phyloP scores from a whole-genome alignment of 2,888 invertebrate genomes.

The Lasiommata megera region DNA sequence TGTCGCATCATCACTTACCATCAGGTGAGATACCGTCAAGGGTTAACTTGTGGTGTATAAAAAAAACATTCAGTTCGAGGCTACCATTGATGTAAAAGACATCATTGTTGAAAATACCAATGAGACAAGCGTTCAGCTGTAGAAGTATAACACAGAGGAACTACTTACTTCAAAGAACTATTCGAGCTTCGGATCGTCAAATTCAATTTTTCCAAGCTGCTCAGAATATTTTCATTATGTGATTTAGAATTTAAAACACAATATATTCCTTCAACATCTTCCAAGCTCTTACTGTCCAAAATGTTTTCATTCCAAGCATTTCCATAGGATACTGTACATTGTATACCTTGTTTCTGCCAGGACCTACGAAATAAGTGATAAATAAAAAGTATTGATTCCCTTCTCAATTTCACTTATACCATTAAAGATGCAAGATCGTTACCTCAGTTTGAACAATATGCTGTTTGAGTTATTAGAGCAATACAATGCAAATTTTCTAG shows the following conservation, averaged over 20 bases:
- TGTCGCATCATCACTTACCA: too few species aligned
- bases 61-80: too few species aligned
- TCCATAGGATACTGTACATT: conserved; percentile 7
- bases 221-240: conserved; percentile 1
- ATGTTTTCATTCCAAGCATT: conserved; percentile 5
- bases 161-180: conserved; percentile 1
- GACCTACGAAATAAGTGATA: conserved; percentile 7
- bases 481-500: conserved; percentile 42
- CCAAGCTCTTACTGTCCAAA: neutral
- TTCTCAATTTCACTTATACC: too few species aligned
- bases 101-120: neutral
- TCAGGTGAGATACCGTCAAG: too few species aligned
- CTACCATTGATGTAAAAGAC: too few species aligned
- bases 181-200: neutral
- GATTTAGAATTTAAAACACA: neutral
- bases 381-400: too few species aligned
- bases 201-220: neutral
- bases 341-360: conserved; percentile 17
- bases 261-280: conserved; percentile 15
- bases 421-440: too few species aligned
- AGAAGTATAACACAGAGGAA: neutral
- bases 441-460: conserved; percentile 35
- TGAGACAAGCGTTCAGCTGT: neutral
- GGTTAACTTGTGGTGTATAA: too few species aligned
- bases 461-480: conserved; percentile 26